Evolutionary conservation across 2,113 vertebrate genomes (phyloP).

Genomic region (Sinocyclocheilus grahami): DNA sequence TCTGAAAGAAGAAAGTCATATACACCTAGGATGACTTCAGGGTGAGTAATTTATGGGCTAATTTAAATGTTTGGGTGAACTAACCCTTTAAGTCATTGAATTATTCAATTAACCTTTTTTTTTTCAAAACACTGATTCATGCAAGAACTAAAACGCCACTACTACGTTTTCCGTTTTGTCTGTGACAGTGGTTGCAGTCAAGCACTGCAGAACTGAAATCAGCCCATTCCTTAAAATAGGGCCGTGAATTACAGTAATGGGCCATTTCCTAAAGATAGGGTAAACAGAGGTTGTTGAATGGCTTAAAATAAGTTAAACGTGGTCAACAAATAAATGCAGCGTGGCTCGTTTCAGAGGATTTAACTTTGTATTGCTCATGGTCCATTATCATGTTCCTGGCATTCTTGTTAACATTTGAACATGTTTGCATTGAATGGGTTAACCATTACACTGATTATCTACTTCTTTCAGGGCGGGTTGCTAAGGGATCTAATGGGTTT

Average conservation of each 20-base stretch:
- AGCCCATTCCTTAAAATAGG: neutral
- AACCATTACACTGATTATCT: neutral
- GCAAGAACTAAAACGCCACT: too few species aligned
- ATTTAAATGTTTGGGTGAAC: too few species aligned
- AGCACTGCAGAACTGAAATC: neutral
- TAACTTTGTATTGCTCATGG: neutral
- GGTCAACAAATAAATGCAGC: too few species aligned
- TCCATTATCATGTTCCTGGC: neutral
- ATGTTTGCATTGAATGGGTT: neutral
- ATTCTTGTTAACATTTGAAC: neutral
- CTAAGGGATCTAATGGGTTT: neutral
- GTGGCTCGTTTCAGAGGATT: too few species aligned
- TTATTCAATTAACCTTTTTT: too few species aligned
- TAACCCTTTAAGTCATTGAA: too few species aligned
- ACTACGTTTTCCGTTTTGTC: too few species aligned
- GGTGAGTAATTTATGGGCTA: too few species aligned
- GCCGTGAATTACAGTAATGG: too few species aligned
- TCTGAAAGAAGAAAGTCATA: too few species aligned
- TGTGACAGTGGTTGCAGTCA: neutral
- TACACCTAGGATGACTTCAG: too few species aligned
- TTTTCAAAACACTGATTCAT: too few species aligned
- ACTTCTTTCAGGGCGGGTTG: neutral
- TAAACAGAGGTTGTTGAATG: neutral
- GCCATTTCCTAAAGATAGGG: neutral
- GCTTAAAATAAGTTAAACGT: neutral